Conservation (phyloP, 1,140 invertebrate genomes). For the Drosophila rhopaloa region DNA sequence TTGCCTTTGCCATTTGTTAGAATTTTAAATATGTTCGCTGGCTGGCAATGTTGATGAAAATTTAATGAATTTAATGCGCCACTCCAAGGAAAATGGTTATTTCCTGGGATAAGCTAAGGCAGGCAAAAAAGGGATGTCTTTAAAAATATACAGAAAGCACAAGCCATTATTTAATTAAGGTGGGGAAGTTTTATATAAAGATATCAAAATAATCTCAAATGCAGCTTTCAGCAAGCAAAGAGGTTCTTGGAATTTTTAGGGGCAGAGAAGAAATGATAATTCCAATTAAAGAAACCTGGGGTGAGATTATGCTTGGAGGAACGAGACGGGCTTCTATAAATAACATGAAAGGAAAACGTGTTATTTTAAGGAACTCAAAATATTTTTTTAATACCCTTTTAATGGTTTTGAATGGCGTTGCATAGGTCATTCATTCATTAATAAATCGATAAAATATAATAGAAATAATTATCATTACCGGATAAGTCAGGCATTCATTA, state of each 20-base stretch:
- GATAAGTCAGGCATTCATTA: not conserved
- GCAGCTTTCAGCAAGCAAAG: constrained; percentile 1
- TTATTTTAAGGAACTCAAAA: not conserved
- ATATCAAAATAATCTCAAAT: constrained; percentile 30
- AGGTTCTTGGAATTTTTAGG: constrained; percentile 5
- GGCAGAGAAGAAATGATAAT: not conserved
- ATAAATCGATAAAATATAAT: no score
- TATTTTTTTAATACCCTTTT: not conserved
- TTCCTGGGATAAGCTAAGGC: constrained; percentile 8
- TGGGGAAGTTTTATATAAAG: constrained; percentile 16
- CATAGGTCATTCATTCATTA: not conserved
- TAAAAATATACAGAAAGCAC: constrained; percentile 8
- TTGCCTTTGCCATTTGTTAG: constrained; percentile 64
- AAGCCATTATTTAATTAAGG: constrained; percentile 44
- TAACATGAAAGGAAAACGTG: constrained; percentile 14
- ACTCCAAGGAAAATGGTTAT: constrained; percentile 27
- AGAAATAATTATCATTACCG: no score
- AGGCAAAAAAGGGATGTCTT: constrained; percentile 33
- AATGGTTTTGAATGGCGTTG: not conserved
- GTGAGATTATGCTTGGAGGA: not conserved
- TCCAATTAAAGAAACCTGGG: constrained; percentile 9
- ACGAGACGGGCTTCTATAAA: constrained; percentile 18
- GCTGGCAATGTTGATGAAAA: constrained; percentile 67
- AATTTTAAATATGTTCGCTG: constrained; percentile 72
- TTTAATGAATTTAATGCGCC: constrained; percentile 77